phyloP scores from a whole-genome alignment of 2,113 vertebrate genomes.

The Laterallus jamaicensis region DNA sequence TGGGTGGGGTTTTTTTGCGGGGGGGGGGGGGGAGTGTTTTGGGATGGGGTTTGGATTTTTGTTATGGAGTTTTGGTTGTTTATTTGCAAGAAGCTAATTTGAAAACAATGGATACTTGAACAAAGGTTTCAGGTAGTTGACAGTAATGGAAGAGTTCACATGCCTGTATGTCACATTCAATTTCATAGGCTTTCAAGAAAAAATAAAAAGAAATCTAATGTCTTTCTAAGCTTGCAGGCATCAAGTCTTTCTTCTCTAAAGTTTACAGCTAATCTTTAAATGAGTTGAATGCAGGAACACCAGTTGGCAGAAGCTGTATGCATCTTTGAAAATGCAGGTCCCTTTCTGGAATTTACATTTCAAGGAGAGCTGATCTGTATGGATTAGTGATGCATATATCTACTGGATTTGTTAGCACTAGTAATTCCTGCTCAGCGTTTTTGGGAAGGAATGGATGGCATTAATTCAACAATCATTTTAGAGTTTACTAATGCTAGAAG shows the following conservation, averaged over 20 bases:
- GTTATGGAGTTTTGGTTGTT: background rate
- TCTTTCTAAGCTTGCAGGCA: conserved; percentile 18
- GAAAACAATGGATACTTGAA: background rate
- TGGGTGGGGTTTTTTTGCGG: no score
- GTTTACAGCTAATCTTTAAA: conserved; percentile 50
- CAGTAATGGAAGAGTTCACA: background rate
- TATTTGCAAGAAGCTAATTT: background rate
- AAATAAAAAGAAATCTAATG: background rate
- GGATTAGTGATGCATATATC: conserved; percentile 16
- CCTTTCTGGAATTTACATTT: conserved; percentile 39
- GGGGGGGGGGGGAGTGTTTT: no score
- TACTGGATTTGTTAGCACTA: background rate
- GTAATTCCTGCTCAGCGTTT: background rate
- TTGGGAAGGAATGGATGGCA: background rate
- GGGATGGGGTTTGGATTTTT: no score
- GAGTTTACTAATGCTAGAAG: background rate
- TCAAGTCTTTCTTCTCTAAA: conserved; percentile 16
- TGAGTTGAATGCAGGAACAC: background rate
- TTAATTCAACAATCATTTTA: background rate
- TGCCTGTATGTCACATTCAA: background rate
- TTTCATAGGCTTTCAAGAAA: background rate
- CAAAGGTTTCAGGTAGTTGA: background rate
- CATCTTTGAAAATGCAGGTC: conserved; percentile 11
- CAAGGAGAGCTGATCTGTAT: conserved; percentile 26
- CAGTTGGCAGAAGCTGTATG: background rate